These are phyloP conservation scores for Lontra canadensis DNA, from an alignment of 2,113 vertebrate species.

Conservation along the genomic window DNA sequence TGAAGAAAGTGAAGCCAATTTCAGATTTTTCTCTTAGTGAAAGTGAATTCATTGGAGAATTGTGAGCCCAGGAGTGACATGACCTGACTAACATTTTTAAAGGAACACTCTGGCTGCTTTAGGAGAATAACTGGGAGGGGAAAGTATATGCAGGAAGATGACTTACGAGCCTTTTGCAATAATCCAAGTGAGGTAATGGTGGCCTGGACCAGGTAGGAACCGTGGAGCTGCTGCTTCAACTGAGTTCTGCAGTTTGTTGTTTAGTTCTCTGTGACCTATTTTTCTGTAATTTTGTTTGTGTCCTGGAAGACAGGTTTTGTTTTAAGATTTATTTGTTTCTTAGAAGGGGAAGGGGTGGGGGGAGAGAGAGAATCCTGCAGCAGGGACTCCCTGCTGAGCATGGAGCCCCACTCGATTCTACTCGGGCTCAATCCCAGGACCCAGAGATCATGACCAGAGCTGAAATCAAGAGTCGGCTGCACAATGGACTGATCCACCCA, in stretches of 20 bases:
- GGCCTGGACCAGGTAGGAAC: neutral
- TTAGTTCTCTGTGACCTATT: neutral
- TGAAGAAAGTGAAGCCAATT: neutral
- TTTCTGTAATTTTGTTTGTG: slow-evolving; percentile 36
- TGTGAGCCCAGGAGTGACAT: neutral
- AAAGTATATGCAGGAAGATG: neutral
- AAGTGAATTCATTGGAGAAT: neutral
- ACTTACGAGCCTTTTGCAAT: neutral
- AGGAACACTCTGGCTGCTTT: neutral
- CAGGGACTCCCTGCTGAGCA: neutral
- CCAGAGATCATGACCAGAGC: neutral
- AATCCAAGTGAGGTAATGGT: neutral
- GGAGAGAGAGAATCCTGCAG: neutral
- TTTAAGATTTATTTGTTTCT: neutral
- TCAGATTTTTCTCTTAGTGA: neutral
- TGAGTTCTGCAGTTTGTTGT: neutral
- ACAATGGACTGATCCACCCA: neutral
- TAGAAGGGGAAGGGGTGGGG: neutral
- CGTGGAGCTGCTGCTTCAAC: neutral
- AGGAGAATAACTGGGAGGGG: neutral
- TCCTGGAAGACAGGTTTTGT: neutral
- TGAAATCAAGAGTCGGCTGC: neutral
- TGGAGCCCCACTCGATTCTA: neutral
- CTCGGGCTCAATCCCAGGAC: neutral
- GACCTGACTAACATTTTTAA: neutral